Conservation (phyloP, 2,888 invertebrate species). For the Entomobrya multifasciata region DNA sequence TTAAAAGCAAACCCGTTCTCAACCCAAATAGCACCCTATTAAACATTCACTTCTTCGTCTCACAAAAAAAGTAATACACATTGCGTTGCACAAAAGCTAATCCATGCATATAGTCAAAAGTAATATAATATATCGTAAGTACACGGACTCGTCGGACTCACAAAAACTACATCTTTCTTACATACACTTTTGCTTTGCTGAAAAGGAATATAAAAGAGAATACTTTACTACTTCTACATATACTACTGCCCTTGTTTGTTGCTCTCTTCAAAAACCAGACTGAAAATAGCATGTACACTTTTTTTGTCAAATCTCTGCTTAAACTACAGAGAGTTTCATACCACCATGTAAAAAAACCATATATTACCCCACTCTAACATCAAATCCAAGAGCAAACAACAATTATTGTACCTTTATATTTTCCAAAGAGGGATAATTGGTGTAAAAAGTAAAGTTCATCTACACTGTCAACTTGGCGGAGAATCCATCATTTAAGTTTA, state of each 20-base stretch:
- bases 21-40: neutral
- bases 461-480: neutral
- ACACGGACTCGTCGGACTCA: neutral
- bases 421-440: conserved; percentile 3
- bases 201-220: neutral
- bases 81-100: conserved; percentile 16
- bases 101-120: neutral
- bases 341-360: neutral
- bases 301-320: conserved; percentile 48
- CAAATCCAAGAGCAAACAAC: neutral
- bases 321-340: neutral
- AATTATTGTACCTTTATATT: neutral
- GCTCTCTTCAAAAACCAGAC: neutral
- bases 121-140: neutral
- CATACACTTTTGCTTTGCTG: neutral
- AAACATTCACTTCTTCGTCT: conserved; percentile 1
- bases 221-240: no score
- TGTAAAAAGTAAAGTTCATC: neutral
- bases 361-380: neutral
- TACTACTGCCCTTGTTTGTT: conserved; percentile 37
- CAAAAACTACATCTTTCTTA: conserved; percentile 5
- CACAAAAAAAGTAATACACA: no score
- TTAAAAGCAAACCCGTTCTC: neutral
- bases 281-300: conserved; percentile 35
- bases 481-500: neutral